Conservation (phyloP, 2,113 vertebrate genomes). For the Forbesichthys papilliferus region DNA sequence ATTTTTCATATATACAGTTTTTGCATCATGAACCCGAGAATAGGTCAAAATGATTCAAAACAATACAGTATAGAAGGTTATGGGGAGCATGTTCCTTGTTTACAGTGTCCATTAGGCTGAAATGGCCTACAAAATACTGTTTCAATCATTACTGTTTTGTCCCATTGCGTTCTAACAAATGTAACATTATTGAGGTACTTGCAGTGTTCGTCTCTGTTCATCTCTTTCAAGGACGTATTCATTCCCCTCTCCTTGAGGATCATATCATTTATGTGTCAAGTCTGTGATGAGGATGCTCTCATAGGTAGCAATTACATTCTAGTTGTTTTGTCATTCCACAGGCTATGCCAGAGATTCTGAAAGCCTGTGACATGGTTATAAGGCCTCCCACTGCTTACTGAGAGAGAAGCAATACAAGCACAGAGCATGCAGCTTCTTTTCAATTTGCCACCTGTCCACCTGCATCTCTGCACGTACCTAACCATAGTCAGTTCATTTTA, state of each 20-base stretch:
- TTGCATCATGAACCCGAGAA: too few relatives aligned
- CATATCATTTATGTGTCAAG: slow-evolving; percentile 5
- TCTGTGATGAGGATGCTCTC: slow-evolving; percentile 2
- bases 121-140: too few relatives aligned
- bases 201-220: neutral
- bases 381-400: slow-evolving; percentile 18
- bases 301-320: slow-evolving; percentile 27
- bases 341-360: slow-evolving; percentile 8
- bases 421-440: slow-evolving; percentile 64
- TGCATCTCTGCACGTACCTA: slow-evolving; percentile 53
- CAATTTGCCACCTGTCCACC: slow-evolving; percentile 68
- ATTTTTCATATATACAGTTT: too few relatives aligned
- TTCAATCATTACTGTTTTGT: too few relatives aligned
- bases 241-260: slow-evolving; percentile 10
- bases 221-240: slow-evolving; percentile 7
- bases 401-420: slow-evolving; percentile 49
- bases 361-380: slow-evolving; percentile 46
- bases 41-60: too few relatives aligned
- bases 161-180: too few relatives aligned
- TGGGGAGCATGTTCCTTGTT: too few relatives aligned
- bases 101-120: too few relatives aligned
- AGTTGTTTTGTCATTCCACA: too few relatives aligned
- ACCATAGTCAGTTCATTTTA: slow-evolving; percentile 33
- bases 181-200: neutral
- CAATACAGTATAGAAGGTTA: too few relatives aligned